Base-by-base conservation (phyloP, 2,113 vertebrate genomes). In the Paracanthobrama guichenoti region DNA sequence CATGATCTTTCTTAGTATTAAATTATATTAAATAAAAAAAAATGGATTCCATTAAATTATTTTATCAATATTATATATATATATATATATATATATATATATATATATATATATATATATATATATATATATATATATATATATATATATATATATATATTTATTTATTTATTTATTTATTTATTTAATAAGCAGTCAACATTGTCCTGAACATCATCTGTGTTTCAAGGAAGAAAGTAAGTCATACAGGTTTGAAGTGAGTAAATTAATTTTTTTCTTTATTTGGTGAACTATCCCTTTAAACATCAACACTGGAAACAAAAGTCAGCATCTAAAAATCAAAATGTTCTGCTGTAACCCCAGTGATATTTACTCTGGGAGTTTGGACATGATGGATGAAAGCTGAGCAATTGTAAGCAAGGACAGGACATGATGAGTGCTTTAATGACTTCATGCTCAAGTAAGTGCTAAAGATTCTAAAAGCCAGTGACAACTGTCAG, bases 401-500 rank as follows among this genome's bases (percentile, higher is more conserved):
- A 24, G 10, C n/a, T 74, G 42, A 50, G 39, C 22, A 64, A 55
- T 20, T 55, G 53, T 55, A 55, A 55, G 2, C 18, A 2, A 20
- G 53, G 28, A 67, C 13, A 55, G 59, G 46, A 24, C 7, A 66
- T 67, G 44, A 53, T 6, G 60, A 64, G 26, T 64, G 13, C 26
- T 28, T 28, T 16, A 31, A 14, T 64, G 62, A 64, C 62, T 35
- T 66, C 62, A 64, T 31, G 26, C 26, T 14, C 57, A 75, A 44
- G 22, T 31, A 64, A 14, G 24, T 28, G 39, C n/a, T 50, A 57
- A 57, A 66, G 22, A 79, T 44, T 59, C 20, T 20, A 31, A 14
- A 73, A 3, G n/a, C 35, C 31, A 85, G 31, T 60, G 57, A 80
- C 74, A 78, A 80, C 74, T 81, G 79, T 28, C 39, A n/a, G 66